Evolutionary conservation across 2,113 vertebrate genomes (phyloP).

Genomic region (Corynorhinus townsendii): DNA sequence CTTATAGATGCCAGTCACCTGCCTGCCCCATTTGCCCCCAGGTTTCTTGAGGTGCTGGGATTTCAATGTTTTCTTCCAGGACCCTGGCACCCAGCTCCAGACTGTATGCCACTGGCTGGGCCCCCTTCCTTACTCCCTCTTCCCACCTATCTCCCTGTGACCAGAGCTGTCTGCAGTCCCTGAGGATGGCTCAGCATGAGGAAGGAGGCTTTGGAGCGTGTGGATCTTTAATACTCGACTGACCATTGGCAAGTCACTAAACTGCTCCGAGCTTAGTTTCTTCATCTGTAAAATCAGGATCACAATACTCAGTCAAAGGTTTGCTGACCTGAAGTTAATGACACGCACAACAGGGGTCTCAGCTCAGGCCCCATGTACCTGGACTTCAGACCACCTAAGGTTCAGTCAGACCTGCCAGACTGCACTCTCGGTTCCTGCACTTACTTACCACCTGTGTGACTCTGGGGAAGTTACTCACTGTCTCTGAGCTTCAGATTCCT

Average conservation of each 20-base stretch:
- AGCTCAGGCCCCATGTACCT: neutral
- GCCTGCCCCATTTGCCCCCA: neutral
- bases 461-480: neutral
- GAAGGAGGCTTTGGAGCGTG: neutral
- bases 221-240: neutral
- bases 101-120: neutral
- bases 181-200: accelerated
- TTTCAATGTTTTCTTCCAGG: neutral
- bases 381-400: neutral
- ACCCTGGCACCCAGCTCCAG: neutral
- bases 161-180: neutral
- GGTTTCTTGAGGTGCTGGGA: neutral
- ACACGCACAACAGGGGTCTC: neutral
- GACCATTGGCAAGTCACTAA: neutral
- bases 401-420: neutral
- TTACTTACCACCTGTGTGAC: neutral
- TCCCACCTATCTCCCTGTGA: neutral
- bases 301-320: neutral
- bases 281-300: neutral
- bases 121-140: neutral
- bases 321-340: neutral
- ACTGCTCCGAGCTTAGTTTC: neutral
- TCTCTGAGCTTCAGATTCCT: neutral
- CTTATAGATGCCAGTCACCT: neutral
- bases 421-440: neutral